A percentile compares a stretch with the other conserved stretches of the same genome.
Evolutionary conservation across 2,888 invertebrate species (phyloP).

Genomic region (Drosophila meridionalis): DNA sequence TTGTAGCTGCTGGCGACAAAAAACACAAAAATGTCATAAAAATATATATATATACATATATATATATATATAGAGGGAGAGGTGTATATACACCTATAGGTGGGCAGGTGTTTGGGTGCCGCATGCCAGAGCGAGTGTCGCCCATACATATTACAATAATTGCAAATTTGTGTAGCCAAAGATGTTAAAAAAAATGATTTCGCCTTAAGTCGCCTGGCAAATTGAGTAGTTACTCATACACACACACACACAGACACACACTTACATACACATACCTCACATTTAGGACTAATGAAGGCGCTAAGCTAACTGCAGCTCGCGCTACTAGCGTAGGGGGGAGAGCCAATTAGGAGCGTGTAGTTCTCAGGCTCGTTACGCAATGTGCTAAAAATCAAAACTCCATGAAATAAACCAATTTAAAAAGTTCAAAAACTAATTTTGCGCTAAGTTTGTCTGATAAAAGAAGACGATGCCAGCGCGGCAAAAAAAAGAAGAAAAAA

Average conservation of each 20-base stretch:
- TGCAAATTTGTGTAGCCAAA: slow-evolving; percentile 74
- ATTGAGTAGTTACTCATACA: slow-evolving; percentile 71
- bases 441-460: slow-evolving; percentile 82
- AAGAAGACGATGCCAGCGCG: slow-evolving; percentile 65
- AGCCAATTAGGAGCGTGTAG: slow-evolving; percentile 70
- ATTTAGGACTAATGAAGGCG: slow-evolving; percentile 68
- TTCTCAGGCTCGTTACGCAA: slow-evolving; percentile 75
- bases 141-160: slow-evolving; percentile 69
- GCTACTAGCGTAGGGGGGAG: slow-evolving; percentile 16
- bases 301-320: slow-evolving; percentile 58
- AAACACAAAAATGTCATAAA: slow-evolving; percentile 59
- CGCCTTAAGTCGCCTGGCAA: slow-evolving; percentile 71
- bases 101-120: slow-evolving; percentile 2
- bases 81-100: slow-evolving; percentile 8
- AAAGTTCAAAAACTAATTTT: slow-evolving; percentile 83
- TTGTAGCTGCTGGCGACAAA: slow-evolving; percentile 28
- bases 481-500: slow-evolving; percentile 22
- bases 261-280: not conserved
- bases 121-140: slow-evolving; percentile 36
- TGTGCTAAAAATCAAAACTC: slow-evolving; percentile 79
- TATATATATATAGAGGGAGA: not conserved
- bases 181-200: slow-evolving; percentile 69
- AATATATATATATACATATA: slow-evolving; percentile 34
- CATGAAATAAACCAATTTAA: slow-evolving; percentile 82
- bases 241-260: slow-evolving; percentile 13